Conservation (phyloP, 2,797 vertebrate species). For the Labroides dimidiatus region DNA sequence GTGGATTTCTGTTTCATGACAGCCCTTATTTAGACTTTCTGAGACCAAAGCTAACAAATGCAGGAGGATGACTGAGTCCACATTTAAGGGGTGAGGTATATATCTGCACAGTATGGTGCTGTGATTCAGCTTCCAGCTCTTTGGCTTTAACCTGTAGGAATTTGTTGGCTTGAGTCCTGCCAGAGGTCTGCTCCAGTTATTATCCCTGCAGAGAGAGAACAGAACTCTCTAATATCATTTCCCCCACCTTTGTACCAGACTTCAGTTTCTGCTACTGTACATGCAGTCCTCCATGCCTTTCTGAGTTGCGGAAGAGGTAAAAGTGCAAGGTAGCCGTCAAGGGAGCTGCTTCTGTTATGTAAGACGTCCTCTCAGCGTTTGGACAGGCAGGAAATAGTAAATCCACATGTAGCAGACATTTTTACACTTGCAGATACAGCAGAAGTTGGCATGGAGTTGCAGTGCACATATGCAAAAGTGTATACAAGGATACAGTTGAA, state of each 20-base stretch:
- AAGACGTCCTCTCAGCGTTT: constrained; percentile 33
- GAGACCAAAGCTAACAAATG: too few relatives aligned
- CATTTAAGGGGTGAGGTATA: constrained; percentile 9
- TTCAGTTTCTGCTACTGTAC: constrained; percentile 42
- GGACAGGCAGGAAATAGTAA: constrained; percentile 34
- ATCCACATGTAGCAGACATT: constrained; percentile 44
- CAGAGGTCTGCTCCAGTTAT: constrained; percentile 71
- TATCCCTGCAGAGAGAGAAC: constrained; percentile 51
- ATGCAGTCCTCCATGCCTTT: constrained; percentile 38
- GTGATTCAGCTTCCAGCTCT: constrained; percentile 16
- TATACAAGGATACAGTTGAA: background rate
- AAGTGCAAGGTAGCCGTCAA: constrained; percentile 35
- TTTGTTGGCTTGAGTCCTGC: constrained; percentile 51
- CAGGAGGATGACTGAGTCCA: background rate
- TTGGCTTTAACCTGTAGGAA: constrained; percentile 37
- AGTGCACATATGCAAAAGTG: constrained; percentile 43
- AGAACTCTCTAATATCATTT: constrained; percentile 60
- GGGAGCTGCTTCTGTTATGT: constrained; percentile 52
- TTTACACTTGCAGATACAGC: constrained; percentile 33
- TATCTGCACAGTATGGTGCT: constrained; percentile 5
- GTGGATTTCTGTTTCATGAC: too few relatives aligned
- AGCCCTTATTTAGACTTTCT: too few relatives aligned
- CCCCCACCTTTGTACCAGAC: constrained; percentile 44
- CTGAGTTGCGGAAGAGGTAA: constrained; percentile 40
- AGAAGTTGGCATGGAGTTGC: constrained; percentile 30